Evolutionary conservation across 2,113 vertebrate species (phyloP), one percentile per base, ranked within the genome.

Genomic region (Melospiza georgiana): DNA sequence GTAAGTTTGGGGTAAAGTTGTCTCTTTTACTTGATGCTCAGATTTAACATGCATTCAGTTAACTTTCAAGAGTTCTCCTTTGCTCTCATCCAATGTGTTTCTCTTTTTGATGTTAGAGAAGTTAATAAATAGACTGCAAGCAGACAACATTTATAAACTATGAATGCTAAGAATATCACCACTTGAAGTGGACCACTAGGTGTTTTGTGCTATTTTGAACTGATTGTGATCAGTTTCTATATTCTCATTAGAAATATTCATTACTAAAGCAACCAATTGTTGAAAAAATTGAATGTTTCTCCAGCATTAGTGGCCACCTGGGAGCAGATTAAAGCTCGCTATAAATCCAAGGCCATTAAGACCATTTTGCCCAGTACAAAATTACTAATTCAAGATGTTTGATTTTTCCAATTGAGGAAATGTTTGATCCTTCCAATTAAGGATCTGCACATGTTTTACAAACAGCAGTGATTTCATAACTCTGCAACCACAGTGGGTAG

Each of bases 281-380:
- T 89, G 18, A 69, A 90, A 82, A 93, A 74, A 77, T 4, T 22
- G 9, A 17, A 51, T 79, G 41, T 89, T 97, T 93, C 68, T 95
- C 75, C 30, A 72, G 67, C 69, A 92, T 93, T 97, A 94, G 95
- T 82, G 85, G 79, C 89, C 67, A 20, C 66, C 61, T 85, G 65
- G 92, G 84, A 96, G 82, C 52, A 94, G 84, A 55, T 94, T 93
- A 94, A 96, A 93, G 8, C 66, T 87, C 83, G 49, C 65, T 94
- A 61, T 74, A 77, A 89, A 94, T 73, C 46, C 52, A 92, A 95
- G 67, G 51, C 90, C 85, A 95, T 97, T 97, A 95, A 96, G 61
- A 90, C 31, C n/a, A 85, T 94, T 96, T 96, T 54, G 33, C 18
- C 67, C 25, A 35, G 46, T 71, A 74, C n/a, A 66, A 92, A 90